These are phyloP conservation scores for Cinclus mexicanus DNA, from an alignment of 2,113 vertebrate genomes.

Conservation along the genomic window DNA sequence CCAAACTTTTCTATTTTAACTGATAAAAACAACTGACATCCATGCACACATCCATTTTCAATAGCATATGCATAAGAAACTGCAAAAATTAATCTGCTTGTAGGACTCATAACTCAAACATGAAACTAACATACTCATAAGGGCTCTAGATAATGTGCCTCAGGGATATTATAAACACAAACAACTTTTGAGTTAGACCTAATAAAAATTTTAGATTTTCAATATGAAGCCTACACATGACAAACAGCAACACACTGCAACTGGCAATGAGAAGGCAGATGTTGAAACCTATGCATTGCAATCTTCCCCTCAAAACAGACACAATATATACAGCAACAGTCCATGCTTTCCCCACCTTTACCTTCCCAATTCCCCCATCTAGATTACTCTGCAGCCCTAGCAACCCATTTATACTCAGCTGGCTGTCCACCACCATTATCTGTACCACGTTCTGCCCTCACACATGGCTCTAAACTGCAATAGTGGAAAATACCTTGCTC, in stretches of 20 bases:
- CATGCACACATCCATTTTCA: background rate
- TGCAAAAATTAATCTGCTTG: background rate
- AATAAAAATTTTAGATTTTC: background rate
- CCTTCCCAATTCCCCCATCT: background rate
- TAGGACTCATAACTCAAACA: background rate
- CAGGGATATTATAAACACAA: background rate
- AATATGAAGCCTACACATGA: background rate
- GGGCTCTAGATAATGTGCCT: background rate
- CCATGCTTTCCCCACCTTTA: background rate
- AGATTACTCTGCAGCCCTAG: background rate
- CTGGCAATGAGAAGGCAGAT: background rate
- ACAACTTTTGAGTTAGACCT: background rate
- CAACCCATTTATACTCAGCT: background rate
- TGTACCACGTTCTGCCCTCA: background rate
- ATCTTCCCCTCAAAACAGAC: background rate
- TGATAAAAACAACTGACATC: background rate
- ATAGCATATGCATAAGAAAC: background rate
- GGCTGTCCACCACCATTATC: background rate
- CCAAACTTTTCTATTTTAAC: background rate
- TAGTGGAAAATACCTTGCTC: conserved; percentile 38
- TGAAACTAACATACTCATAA: background rate
- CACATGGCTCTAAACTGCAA: conserved; percentile 1
- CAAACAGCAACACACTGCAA: background rate
- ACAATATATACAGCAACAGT: background rate
- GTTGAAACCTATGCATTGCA: background rate